Conservation (phyloP, 2,797 vertebrate genomes). For the Bufotes viridis region DNA sequence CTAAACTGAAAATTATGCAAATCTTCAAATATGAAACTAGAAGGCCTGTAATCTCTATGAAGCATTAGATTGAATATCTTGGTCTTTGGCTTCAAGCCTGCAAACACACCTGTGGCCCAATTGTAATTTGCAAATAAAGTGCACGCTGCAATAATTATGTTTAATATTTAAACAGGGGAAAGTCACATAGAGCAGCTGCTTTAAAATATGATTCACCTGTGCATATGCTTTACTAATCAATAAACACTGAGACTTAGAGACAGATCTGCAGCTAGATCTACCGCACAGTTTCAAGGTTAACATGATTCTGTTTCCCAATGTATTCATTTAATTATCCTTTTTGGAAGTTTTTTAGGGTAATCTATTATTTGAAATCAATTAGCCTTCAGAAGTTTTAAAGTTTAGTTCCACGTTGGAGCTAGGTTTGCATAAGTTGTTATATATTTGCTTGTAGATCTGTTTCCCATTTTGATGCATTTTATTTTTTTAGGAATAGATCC, state of each 20-base stretch:
- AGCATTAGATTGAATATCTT: constrained; percentile 42
- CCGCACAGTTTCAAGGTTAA: constrained; percentile 4
- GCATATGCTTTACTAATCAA: constrained; percentile 39
- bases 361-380: not conserved
- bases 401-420: not conserved
- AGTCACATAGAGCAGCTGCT: constrained; percentile 49
- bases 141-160: constrained; percentile 44
- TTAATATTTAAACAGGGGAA: constrained; percentile 57
- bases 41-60: constrained; percentile 33
- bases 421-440: not conserved
- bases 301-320: not conserved
- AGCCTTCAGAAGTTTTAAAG: not conserved
- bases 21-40: constrained; percentile 19
- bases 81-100: constrained; percentile 46
- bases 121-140: constrained; percentile 53
- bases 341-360: not conserved
- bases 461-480: not conserved
- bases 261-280: not conserved
- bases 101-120: constrained; percentile 50
- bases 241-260: not conserved
- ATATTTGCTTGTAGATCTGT: not conserved
- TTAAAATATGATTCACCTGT: constrained; percentile 40
- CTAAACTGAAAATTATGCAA: constrained; percentile 49
- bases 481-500: not conserved
- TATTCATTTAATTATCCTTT: not conserved